A percentile compares a stretch with the other conserved stretches of the same genome.
Conservation (phyloP, 2,888 invertebrate genomes). For the Zootermopsis nevadensis region DNA sequence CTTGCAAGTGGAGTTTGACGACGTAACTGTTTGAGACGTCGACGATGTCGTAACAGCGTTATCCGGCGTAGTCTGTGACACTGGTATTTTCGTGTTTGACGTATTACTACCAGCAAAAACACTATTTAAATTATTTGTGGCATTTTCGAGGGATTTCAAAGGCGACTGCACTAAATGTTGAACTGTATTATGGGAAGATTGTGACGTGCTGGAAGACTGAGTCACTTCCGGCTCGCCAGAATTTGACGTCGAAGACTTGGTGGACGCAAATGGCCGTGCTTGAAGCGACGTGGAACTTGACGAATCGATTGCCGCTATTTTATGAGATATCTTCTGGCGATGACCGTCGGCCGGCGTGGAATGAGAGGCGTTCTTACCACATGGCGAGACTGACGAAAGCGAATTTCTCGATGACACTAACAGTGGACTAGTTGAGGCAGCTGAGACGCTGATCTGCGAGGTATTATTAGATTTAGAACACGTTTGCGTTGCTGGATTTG, state of each 20-base stretch:
- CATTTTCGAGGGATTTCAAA: slow-evolving; percentile 47
- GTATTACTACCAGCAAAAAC: background rate
- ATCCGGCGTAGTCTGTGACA: background rate
- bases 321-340: background rate
- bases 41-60: background rate
- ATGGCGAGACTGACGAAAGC: background rate
- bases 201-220: background rate
- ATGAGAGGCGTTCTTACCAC: slow-evolving; percentile 7
- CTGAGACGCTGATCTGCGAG: background rate
- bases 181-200: background rate
- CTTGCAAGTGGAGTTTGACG: slow-evolving; percentile 41
- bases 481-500: slow-evolving; percentile 46
- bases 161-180: slow-evolving; percentile 27
- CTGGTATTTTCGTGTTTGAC: background rate
- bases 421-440: slow-evolving; percentile 17
- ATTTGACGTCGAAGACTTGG: slow-evolving; percentile 49
- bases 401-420: slow-evolving; percentile 14
- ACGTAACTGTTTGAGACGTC: background rate
- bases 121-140: slow-evolving; percentile 37
- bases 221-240: background rate
- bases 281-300: slow-evolving; percentile 20
- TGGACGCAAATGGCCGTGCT: slow-evolving; percentile 56
- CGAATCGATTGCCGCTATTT: background rate
- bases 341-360: slow-evolving; percentile 36
- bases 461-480: slow-evolving; percentile 21